Base-by-base conservation (phyloP, 2,888 invertebrate species). In the Hydrotaea cyrtoneurina region DNA sequence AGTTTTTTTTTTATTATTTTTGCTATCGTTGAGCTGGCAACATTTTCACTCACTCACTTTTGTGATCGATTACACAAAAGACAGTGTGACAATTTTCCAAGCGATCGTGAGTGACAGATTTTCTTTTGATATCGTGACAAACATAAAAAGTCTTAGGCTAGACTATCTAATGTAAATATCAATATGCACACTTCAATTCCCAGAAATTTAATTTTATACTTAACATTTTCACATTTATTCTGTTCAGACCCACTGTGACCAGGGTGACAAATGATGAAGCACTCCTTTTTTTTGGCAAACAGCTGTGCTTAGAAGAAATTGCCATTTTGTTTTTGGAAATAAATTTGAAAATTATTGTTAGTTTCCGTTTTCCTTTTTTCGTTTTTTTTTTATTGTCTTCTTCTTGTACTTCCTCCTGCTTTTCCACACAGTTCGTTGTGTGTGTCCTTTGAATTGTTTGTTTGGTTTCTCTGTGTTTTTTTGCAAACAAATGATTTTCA, bases 181-280 rank as follows among this genome's bases (percentile, higher is more conserved):
- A n/a, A n/a, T n/a, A n/a, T n/a, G n/a, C n/a, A n/a, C n/a, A n/a
- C n/a, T n/a, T n/a, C n/a, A n/a, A n/a, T n/a, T n/a, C n/a, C n/a
- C n/a, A n/a, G n/a, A n/a, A n/a, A n/a, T n/a, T n/a, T n/a, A n/a
- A n/a, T n/a, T n/a, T n/a, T n/a, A n/a, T n/a, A n/a, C 31, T 31
- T 4, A 31, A 31, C 31, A 4, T 39, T 39, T 39, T 39, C 39
- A 39, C 39, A 3, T 8, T 13, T 31, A 4, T 31, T 8, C 39
- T 1, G 39, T 39, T 39, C 10, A 5, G 3, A 31, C 31, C 2
- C 62, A 62, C 69, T 43, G 43, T 43, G 46, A 26, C 13, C 15
- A 26, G 36, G 75, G 13, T 23, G 78, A 75, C 74, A 84, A 78
- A 81, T 84, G 81, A 81, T 75, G 80, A 59, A 83, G 62, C 78